Evolutionary conservation across 2,888 invertebrate genomes (phyloP), one percentile per base, ranked within the genome.

Genomic region (Orgyia antiqua): DNA sequence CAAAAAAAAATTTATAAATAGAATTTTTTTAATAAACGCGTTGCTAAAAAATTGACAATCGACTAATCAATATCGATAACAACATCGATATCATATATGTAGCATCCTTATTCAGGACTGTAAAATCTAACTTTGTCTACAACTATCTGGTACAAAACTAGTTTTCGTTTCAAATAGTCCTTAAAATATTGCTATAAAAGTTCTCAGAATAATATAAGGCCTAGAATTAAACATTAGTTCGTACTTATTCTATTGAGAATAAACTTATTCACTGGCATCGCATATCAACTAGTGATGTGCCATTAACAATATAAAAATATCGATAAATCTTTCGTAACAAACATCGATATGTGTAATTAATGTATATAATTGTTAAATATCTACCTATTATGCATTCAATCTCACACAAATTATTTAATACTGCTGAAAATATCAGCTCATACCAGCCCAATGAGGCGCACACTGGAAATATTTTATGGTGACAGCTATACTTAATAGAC

Each of bases 351-450:
- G 38, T 43, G 38, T 33, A 31, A 41, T 32, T 33, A 39, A 44
- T 45, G 43, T n/a, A 45, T 39, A 30, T 35, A 39, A 39, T 44
- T 15, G 19, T 42, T 26, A 31, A 50, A 38, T 52, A 45, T 33
- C 47, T 57, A 61, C 42, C 33, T 60, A 65, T 68, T 68, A 70
- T 66, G 66, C 75, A 69, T 61, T 66, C 69, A 71, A 68, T 59
- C 61, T 57, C 51, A 58, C 68, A 68, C 69, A 74, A 67, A 60
- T 55, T 50, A 51, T 55, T 63, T 83, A 84, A 84, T 83, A 83
- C 83, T 84, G 80, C 73, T 78, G 63, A 63, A 66, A 58, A 63
- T 59, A 61, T 63, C 69, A 64, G 45, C 33, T 17, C 28, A 11
- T 27, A 24, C 33, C 33, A 27, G 60, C 48, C 55, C 49, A 47